Conservation (phyloP, 1,140 invertebrate genomes). For the Propsilocerus akamusi region DNA sequence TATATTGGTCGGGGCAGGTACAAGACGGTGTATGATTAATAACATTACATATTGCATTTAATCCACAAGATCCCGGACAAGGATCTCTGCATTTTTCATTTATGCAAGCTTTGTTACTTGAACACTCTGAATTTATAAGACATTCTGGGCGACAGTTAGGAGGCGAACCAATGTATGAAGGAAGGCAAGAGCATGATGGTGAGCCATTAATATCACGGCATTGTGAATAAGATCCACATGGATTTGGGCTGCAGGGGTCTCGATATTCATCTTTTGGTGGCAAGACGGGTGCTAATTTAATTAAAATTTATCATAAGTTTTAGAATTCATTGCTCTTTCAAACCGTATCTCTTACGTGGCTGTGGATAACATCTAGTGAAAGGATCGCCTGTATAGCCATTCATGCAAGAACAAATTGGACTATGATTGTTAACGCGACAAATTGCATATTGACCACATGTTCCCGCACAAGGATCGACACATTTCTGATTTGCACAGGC, state of each 20-base stretch:
- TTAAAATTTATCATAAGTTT: conserved; percentile 19
- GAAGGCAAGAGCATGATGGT: conserved; percentile 59
- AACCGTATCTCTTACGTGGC: conserved; percentile 34
- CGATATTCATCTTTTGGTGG: conserved; percentile 23
- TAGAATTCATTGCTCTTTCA: too few species aligned
- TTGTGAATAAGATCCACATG: conserved; percentile 63
- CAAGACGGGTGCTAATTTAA: conserved; percentile 16
- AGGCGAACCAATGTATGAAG: conserved; percentile 57
- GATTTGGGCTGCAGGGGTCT: conserved; percentile 60
- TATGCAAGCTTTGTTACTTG: conserved; percentile 58
- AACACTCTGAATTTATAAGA: conserved; percentile 62
- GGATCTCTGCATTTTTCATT: conserved; percentile 65
- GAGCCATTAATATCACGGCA: conserved; percentile 49
- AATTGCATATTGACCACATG: conserved; percentile 42
- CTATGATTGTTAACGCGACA: conserved; percentile 46
- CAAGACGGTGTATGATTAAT: conserved; percentile 66
- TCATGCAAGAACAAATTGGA: conserved; percentile 36
- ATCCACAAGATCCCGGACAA: conserved; percentile 68
- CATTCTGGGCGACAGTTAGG: conserved; percentile 71
- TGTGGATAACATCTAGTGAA: conserved; percentile 34
- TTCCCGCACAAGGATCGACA: conserved; percentile 38
- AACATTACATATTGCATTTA: conserved; percentile 61
- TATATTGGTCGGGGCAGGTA: conserved; percentile 54
- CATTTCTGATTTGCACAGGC: conserved; percentile 47
- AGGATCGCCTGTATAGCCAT: conserved; percentile 41